Conservation (phyloP, 2,113 vertebrate species). For the Nothobranchius furzeri region DNA sequence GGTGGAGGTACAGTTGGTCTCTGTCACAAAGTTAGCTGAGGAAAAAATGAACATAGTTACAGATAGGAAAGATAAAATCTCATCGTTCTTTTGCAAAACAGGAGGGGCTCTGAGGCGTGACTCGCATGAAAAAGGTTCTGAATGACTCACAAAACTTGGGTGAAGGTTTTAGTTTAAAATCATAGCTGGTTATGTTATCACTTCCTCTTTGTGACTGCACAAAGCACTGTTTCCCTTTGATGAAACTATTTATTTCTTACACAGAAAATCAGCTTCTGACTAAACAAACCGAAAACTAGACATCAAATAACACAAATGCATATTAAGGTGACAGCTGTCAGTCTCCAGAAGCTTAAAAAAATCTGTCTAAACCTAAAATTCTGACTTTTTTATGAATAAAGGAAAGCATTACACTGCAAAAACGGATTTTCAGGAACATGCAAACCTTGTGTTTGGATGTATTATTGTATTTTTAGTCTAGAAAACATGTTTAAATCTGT, state of each 20-base stretch:
- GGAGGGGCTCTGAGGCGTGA: constrained; percentile 5
- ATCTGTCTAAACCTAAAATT: background rate
- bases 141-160: constrained; percentile 35
- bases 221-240: constrained; percentile 26
- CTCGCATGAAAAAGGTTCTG: constrained; percentile 1
- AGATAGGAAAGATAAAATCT: background rate
- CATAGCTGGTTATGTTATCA: constrained; percentile 23
- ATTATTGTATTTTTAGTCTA: too few species aligned
- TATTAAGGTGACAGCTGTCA: background rate
- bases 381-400: too few species aligned
- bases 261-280: background rate
- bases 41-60: background rate
- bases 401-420: too few species aligned
- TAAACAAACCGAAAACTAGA: constrained; percentile 32
- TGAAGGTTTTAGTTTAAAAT: constrained; percentile 32
- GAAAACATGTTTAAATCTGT: too few species aligned
- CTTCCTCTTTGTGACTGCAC: constrained; percentile 9
- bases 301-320: constrained; percentile 15
- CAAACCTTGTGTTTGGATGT: too few species aligned
- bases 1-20: background rate
- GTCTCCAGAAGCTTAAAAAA: background rate
- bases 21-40: constrained; percentile 50
- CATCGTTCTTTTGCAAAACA: background rate
- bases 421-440: too few species aligned
- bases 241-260: constrained; percentile 14